phyloP scores from a whole-genome alignment of 2,113 vertebrate species.

The Paradisaea rubra region DNA sequence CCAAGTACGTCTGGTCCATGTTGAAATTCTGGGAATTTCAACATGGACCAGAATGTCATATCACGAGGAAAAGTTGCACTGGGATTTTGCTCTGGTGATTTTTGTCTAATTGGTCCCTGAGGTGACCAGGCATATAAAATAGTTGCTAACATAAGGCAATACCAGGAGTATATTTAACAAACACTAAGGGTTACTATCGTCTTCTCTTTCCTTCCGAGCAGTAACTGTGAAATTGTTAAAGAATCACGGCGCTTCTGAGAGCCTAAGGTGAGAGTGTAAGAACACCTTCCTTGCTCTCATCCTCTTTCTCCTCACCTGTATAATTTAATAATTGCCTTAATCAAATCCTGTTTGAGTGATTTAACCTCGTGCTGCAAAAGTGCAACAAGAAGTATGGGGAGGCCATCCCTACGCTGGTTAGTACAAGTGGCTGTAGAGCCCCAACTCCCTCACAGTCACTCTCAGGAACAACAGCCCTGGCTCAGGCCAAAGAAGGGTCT shows the following conservation, averaged over 20 bases:
- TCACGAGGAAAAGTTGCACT: background rate
- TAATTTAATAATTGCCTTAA: background rate
- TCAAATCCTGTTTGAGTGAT: background rate
- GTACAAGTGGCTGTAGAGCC: background rate
- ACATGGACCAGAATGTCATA: background rate
- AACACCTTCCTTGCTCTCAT: background rate
- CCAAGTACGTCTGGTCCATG: background rate
- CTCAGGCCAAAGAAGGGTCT: background rate
- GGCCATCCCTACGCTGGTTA: background rate
- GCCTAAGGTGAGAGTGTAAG: background rate
- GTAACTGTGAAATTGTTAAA: background rate
- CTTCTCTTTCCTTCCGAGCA: background rate
- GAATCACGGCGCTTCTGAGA: background rate
- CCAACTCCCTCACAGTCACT: background rate
- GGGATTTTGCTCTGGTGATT: background rate
- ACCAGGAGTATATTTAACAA: background rate
- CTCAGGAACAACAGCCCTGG: background rate
- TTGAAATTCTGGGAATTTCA: background rate
- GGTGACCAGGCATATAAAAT: background rate
- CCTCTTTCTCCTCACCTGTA: background rate
- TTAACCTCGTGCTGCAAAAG: background rate
- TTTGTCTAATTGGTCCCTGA: background rate
- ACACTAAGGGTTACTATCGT: rapidly evolving
- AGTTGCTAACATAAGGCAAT: background rate
- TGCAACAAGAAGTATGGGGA: background rate